Conservation (phyloP, 1,140 invertebrate genomes). For the Zaprionus taronus region DNA sequence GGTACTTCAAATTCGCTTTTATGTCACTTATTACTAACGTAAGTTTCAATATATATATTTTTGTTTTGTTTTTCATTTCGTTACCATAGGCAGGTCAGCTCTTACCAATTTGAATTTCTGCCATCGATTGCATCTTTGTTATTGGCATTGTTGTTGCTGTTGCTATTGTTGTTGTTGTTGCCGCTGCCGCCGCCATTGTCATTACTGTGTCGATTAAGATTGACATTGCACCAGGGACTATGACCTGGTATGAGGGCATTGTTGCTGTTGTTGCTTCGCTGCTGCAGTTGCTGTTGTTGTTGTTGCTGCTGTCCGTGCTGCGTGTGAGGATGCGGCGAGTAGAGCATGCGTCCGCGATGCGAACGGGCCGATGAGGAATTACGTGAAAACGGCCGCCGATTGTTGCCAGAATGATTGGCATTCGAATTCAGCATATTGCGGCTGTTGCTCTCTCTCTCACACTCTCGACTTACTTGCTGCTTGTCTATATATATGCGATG, state of each 20-base stretch:
- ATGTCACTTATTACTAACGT: constrained; percentile 79
- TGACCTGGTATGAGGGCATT: constrained; percentile 63
- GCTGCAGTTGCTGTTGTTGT: constrained; percentile 37
- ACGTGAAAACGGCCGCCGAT: constrained; percentile 69
- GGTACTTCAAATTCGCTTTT: constrained; percentile 80
- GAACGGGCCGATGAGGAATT: constrained; percentile 72
- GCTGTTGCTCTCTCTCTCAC: constrained; percentile 38
- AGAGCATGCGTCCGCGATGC: constrained; percentile 70
- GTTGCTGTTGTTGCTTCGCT: constrained; percentile 47
- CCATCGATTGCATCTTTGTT: constrained; percentile 71
- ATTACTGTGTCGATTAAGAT: constrained; percentile 65
- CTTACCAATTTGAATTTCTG: constrained; percentile 77
- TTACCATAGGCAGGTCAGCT: constrained; percentile 59
- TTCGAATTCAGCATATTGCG: constrained; percentile 73
- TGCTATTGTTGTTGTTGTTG: constrained; percentile 37
- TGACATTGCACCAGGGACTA: constrained; percentile 74
- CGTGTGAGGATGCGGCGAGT: constrained; percentile 66
- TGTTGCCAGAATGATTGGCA: constrained; percentile 74
- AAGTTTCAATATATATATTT: constrained; percentile 30
- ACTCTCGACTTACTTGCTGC: constrained; percentile 27
- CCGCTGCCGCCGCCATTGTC: constrained; percentile 40
- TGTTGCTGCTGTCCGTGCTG: constrained; percentile 53
- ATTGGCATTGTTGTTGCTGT: constrained; percentile 62
- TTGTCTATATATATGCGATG: constrained; percentile 22
- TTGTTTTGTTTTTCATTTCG: constrained; percentile 18